Evolutionary conservation across 2,888 invertebrate genomes (phyloP).

Genomic region (Dasypogon diadema): DNA sequence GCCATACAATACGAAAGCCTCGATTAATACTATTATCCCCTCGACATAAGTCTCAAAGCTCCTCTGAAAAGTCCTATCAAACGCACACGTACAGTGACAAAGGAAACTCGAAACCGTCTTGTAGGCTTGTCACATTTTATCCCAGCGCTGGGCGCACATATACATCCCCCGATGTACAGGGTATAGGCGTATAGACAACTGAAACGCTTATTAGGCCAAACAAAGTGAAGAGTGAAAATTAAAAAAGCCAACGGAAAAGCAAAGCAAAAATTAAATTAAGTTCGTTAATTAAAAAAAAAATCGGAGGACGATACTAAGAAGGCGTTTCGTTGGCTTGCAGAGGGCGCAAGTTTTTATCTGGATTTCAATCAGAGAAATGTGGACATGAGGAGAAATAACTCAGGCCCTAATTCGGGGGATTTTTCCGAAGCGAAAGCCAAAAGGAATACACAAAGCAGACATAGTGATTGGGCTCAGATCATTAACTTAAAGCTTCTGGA

Average conservation of each 20-base stretch:
- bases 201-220: slow-evolving; percentile 41
- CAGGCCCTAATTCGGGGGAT: slow-evolving; percentile 27
- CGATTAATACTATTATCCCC: slow-evolving; percentile 54
- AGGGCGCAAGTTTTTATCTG: slow-evolving; percentile 42
- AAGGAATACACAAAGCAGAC: neutral
- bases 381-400: slow-evolving; percentile 38
- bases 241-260: slow-evolving; percentile 37
- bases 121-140: slow-evolving; percentile 21
- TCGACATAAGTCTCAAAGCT: slow-evolving; percentile 53
- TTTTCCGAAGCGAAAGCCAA: neutral
- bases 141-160: neutral
- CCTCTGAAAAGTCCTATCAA: slow-evolving; percentile 46
- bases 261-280: slow-evolving; percentile 52
- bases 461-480: slow-evolving; percentile 34
- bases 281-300: slow-evolving; percentile 53
- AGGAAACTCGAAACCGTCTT: slow-evolving; percentile 34
- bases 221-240: slow-evolving; percentile 47
- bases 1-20: slow-evolving; percentile 48
- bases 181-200: neutral
- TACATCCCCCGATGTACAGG: neutral
- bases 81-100: slow-evolving; percentile 42
- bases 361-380: slow-evolving; percentile 46
- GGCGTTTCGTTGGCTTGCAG: slow-evolving; percentile 10
- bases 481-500: slow-evolving; percentile 38
- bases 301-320: slow-evolving; percentile 1